Conservation (phyloP, 35 echinoderm and acorn worm species). For the Apostichopus parvimensis region DNA sequence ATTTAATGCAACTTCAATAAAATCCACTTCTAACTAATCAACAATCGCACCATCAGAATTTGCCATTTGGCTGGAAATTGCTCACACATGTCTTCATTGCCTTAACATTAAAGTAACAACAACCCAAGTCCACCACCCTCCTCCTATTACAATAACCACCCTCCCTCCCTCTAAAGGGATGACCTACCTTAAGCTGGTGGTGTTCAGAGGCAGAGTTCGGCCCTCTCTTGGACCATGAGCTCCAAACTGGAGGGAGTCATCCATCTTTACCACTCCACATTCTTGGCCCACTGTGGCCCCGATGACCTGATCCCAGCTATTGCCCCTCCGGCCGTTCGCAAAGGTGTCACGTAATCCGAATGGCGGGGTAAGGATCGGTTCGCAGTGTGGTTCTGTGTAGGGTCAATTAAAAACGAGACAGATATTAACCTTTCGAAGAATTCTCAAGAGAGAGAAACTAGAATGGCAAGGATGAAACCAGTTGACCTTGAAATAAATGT, state of each 20-base stretch:
- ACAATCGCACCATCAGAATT: not conserved
- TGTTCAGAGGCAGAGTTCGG: conserved; percentile 75
- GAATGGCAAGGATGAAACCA: too few species aligned
- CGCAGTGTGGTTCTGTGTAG: conserved; percentile 18
- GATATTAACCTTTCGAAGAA: too few species aligned
- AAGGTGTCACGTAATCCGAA: conserved; percentile 73
- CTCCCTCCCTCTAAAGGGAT: not conserved
- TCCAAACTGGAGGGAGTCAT: conserved; percentile 86
- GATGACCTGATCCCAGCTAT: conserved; percentile 47
- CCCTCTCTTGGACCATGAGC: conserved; percentile 85
- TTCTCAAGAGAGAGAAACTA: too few species aligned
- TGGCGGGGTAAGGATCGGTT: conserved; percentile 29
- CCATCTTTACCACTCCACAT: conserved; percentile 91
- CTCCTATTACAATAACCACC: not conserved
- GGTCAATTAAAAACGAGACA: not conserved
- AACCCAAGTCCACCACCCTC: too few species aligned
- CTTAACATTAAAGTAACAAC: too few species aligned
- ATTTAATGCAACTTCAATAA: too few species aligned
- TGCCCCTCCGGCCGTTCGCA: conserved; percentile 35
- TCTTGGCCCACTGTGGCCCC: conserved; percentile 52
- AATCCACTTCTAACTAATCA: not conserved
- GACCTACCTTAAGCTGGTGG: conserved; percentile 51
- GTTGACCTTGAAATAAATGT: too few species aligned
- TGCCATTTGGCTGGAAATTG: not conserved
- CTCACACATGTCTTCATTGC: too few species aligned